Base-by-base conservation (phyloP, 2,888 invertebrate genomes). In the Anthrax anthrax region DNA sequence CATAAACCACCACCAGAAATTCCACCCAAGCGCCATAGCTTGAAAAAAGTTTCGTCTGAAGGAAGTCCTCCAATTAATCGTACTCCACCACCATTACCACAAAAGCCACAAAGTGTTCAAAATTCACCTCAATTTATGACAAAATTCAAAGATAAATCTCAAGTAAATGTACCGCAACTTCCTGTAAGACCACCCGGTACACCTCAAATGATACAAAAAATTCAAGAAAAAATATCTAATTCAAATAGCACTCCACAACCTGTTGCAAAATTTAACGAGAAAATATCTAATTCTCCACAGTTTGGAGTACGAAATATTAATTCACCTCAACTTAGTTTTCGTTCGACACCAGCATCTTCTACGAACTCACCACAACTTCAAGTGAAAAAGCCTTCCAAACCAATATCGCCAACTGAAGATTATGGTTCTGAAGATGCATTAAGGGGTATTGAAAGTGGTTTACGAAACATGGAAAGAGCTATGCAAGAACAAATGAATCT, bases 401-500 rank as follows among this genome's bases (percentile, higher is more conserved):
- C 42, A 27, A 50, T 58, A 1, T 65, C 65, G 14, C 65, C 66
- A 44, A 60, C 61, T 8, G 69, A 69, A 41, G 69, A 69, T 38
- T 67, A 67, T 37, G 67, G 69, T 3, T 69, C 67, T 8, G 69
- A 69, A 48, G 69, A 69, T 52, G 69, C 69, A 1, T 50, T 69
- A 40, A 61, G 69, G 0, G 68, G 69, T 40, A 69, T 69, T 17
- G 69, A 69, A 48, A 67, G 69, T 45, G 69, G 69, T 4, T 53
- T 69, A 17, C 61, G 67, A 18, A 69, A 67, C 47, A 69, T 69
- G 69, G 69, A 69, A 50, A 61, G 69, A 18, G 69, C 69, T 45
- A 68, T 68, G 68, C 66, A 67, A 54, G 69, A 69, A 50, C 69
- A 69, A 55, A 65, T 69, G 61, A 68, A 63, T 50, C 47, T 69